phyloP scores from a whole-genome alignment of 2,888 invertebrate species.

The Mycalesis mineus region DNA sequence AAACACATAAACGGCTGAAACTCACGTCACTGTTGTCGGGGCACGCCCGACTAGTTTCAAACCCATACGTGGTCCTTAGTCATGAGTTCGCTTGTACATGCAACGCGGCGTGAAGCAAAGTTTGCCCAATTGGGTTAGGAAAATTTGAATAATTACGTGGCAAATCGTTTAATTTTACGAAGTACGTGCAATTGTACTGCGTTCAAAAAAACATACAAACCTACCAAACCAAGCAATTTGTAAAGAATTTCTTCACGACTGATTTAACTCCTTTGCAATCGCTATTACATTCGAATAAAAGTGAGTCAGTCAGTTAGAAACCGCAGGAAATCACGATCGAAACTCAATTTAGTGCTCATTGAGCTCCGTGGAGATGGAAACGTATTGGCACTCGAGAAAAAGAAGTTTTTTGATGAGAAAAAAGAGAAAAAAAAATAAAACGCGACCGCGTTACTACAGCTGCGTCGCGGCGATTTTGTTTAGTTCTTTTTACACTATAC shows the following conservation, averaged over 20 bases:
- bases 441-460: constrained; percentile 55
- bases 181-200: constrained; percentile 19
- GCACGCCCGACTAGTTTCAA: no score
- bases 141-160: no score
- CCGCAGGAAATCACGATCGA: constrained; percentile 30
- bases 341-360: constrained; percentile 34
- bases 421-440: constrained; percentile 44
- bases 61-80: no score
- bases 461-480: constrained; percentile 47
- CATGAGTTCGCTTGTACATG: no score
- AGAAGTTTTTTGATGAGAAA: constrained; percentile 43
- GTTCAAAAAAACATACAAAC: constrained; percentile 28
- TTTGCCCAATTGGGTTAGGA: no score
- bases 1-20: no score
- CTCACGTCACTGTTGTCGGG: no score
- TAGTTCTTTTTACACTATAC: constrained; percentile 19
- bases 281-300: constrained; percentile 35
- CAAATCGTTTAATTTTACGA: no score
- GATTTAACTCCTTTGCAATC: constrained; percentile 33
- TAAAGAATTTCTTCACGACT: constrained; percentile 42
- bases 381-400: constrained; percentile 47
- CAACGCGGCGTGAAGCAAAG: no score
- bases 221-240: constrained; percentile 33
- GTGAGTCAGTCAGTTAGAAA: constrained; percentile 27
- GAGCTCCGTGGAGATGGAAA: constrained; percentile 46